Evolutionary conservation across 2,113 vertebrate species (phyloP), one percentile per base, ranked within the genome.

Genomic region (Rhegmatorhina hoffmannsi): DNA sequence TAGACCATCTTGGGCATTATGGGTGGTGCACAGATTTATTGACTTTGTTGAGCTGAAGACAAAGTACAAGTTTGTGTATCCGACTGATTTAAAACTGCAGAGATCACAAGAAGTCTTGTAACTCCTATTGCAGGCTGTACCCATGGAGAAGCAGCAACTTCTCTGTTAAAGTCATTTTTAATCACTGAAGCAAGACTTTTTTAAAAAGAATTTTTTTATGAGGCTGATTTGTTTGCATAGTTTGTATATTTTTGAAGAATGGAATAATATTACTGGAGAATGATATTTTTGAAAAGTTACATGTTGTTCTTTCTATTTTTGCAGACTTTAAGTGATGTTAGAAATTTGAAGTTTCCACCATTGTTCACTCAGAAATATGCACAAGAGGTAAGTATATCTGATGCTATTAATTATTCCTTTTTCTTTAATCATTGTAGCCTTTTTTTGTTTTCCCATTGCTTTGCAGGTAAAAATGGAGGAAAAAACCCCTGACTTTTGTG

Each of bases 311-410:
- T 95, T 50, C 72, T 94, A 11, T 82, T 94, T 90, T 94, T 97
- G 11, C 95, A 99, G 99, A 99, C 98, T 7, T 98, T 99, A 97
- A 99, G 98, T 43, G 99, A 99, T 95, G 99, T 99, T 81, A 98
- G 99, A 84, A 98, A 96, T 60, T 96, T 99, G 96, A 98, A 97
- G 70, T 99, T 99, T 97, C 99, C 99, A 31, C 92, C 94, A 28
- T 58, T 98, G 6, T 99, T 99, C 97, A 98, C 97, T 96, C 98
- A 98, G 95, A 98, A 99, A 97, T 99, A 99, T 87, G 91, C 98
- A 59, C 98, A 98, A 75, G 99, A 99, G 98, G 99, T 99, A 95
- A 97, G 98, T 97, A 58, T 76, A 43, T 73, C 52, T 94, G 36
- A 12, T 87, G 47, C 20, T 87, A 2, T 31, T 76, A 75, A 40